These are phyloP conservation scores for Hepsetus odoe DNA, from an alignment of 2,113 vertebrate genomes.

Conservation along the genomic window DNA sequence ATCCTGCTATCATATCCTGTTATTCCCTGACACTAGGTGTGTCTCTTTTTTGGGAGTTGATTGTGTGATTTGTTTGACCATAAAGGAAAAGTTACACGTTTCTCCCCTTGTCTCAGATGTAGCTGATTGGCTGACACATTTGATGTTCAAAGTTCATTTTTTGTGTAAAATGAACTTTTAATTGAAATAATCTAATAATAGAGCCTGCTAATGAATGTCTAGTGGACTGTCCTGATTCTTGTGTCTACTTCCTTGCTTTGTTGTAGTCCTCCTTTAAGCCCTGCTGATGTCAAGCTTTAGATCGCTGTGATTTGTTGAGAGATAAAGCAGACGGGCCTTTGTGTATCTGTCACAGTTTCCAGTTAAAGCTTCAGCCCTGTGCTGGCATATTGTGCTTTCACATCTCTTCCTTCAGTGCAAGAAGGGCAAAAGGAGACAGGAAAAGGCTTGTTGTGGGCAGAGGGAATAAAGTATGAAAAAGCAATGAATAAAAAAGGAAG, in stretches of 20 bases:
- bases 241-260: conserved; percentile 61
- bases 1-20: too few species aligned
- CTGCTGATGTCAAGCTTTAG: conserved; percentile 54
- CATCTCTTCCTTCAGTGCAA: conserved; percentile 72
- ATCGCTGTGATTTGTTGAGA: conserved; percentile 66
- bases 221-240: conserved; percentile 39
- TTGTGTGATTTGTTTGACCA: too few species aligned
- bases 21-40: too few species aligned
- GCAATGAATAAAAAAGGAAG: conserved; percentile 59
- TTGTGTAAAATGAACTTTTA: background rate
- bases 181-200: conserved; percentile 18
- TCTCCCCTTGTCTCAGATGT: too few species aligned
- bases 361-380: conserved; percentile 72
- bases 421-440: conserved; percentile 75
- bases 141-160: too few species aligned
- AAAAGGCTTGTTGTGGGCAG: conserved; percentile 82
- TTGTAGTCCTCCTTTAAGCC: conserved; percentile 53
- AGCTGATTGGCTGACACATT: too few species aligned
- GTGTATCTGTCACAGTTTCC: conserved; percentile 70
- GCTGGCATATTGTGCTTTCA: conserved; percentile 86
- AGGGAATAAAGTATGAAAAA: conserved; percentile 70
- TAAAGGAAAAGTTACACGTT: too few species aligned
- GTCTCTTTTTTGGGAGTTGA: too few species aligned
- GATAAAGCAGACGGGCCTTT: conserved; percentile 80
- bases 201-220: conserved; percentile 32